Evolutionary conservation across 2,888 invertebrate genomes (phyloP).

Genomic region (Megalurothrips usitatus): DNA sequence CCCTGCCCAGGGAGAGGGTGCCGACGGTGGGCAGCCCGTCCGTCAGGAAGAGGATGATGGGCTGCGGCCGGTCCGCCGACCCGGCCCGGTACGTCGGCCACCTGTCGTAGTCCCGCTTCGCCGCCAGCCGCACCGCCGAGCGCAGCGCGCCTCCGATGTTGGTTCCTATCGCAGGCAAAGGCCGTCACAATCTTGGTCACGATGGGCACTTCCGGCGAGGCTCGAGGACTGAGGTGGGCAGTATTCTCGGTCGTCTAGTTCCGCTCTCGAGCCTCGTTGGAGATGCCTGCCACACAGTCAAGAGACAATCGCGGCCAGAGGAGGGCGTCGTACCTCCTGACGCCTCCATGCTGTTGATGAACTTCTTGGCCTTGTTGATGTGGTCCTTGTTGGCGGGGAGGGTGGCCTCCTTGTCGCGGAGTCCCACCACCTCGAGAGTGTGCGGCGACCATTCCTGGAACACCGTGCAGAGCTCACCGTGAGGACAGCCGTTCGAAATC

Average conservation of each 20-base stretch:
- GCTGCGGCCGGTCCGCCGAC: conserved; percentile 48
- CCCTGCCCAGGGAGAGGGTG: conserved; percentile 40
- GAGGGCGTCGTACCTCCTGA: conserved; percentile 51
- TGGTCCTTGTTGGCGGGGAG: conserved; percentile 53
- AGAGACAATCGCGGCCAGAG: background rate
- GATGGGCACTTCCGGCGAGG: too few relatives aligned
- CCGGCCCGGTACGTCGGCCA: conserved; percentile 19
- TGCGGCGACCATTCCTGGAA: conserved; percentile 34
- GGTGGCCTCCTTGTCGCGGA: conserved; percentile 43
- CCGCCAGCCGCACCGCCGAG: conserved; percentile 34
- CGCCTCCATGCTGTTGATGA: conserved; percentile 54
- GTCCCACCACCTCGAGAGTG: conserved; percentile 33
- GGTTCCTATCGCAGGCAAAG: conserved; percentile 51
- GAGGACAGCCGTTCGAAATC: too few relatives aligned
- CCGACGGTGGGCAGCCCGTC: conserved; percentile 64
- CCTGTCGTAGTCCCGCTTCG: background rate
- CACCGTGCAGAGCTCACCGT: background rate
- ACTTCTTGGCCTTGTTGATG: conserved; percentile 57
- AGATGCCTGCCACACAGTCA: too few relatives aligned
- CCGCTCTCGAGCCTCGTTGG: too few relatives aligned
- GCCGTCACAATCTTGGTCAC: too few relatives aligned
- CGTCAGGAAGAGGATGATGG: conserved; percentile 61
- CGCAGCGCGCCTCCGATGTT: conserved; percentile 52
- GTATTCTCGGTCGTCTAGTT: too few relatives aligned
- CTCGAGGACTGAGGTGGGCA: too few relatives aligned